Percentiles rank a stretch among this genome's conserved stretches.
Conservation (phyloP, 2,888 invertebrate genomes). For the Campaea margaritaria region DNA sequence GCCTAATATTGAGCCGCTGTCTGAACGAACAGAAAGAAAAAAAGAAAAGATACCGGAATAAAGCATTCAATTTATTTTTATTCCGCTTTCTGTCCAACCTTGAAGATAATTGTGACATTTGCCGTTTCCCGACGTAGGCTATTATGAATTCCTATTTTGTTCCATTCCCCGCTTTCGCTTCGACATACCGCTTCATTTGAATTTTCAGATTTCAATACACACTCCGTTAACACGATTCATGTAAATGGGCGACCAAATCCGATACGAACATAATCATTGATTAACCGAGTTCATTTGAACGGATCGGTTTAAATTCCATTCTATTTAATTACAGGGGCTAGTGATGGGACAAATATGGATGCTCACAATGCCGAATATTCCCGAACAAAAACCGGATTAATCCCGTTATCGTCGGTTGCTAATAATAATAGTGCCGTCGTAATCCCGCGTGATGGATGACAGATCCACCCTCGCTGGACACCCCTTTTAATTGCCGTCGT, state of each 20-base stretch:
- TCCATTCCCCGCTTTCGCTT: constrained; percentile 3
- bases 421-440: constrained; percentile 80
- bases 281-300: constrained; percentile 1
- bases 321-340: constrained; percentile 27
- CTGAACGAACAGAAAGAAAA: constrained; percentile 1
- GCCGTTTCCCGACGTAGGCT: constrained; percentile 10
- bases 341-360: constrained; percentile 31
- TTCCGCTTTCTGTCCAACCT: constrained; percentile 36
- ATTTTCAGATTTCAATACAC: constrained; percentile 3
- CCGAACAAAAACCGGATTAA: constrained; percentile 73
- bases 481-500: constrained; percentile 82
- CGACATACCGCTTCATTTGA: constrained; percentile 5
- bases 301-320: constrained; percentile 7
- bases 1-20: constrained; percentile 23
- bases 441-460: constrained; percentile 80
- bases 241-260: neutral
- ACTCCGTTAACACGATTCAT: neutral
- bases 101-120: constrained; percentile 40
- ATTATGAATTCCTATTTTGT: constrained; percentile 19
- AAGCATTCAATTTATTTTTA: constrained; percentile 48
- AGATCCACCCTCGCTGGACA: constrained; percentile 60
- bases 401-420: constrained; percentile 74
- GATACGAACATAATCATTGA: constrained; percentile 6
- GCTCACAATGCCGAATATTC: constrained; percentile 56
- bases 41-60: constrained; percentile 39